Conservation (phyloP, 2,888 invertebrate species). For the Cryptophagus acutangulus region DNA sequence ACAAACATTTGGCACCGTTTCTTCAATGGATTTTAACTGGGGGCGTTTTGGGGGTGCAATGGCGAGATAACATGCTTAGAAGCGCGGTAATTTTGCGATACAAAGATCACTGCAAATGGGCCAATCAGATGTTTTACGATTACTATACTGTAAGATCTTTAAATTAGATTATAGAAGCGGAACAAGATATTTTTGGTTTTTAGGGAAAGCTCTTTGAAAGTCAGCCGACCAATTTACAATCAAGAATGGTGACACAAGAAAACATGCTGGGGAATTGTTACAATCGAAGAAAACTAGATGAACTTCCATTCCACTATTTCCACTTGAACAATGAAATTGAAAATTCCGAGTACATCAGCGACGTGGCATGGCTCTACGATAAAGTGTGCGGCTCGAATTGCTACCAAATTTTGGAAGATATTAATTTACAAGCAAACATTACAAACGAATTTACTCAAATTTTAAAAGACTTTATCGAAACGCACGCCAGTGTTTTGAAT, state of each 20-base stretch:
- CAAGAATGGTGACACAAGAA: conserved; percentile 57
- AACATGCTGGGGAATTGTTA: conserved; percentile 51
- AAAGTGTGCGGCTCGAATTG: conserved; percentile 75
- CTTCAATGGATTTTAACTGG: conserved; percentile 58
- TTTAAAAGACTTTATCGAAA: conserved; percentile 65
- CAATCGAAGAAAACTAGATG: conserved; percentile 75
- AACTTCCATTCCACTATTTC: conserved; percentile 74
- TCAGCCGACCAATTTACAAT: conserved; percentile 55
- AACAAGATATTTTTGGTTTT: conserved; percentile 28
- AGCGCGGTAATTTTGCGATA: conserved; percentile 62
- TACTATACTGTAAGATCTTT: conserved; percentile 55
- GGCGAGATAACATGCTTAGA: conserved; percentile 59
- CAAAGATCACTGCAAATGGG: conserved; percentile 50
- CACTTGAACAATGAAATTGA: conserved; percentile 59
- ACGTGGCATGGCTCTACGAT: conserved; percentile 73
- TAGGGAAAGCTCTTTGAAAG: conserved; percentile 58
- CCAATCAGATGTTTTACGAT: conserved; percentile 52
- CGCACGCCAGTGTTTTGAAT: conserved; percentile 66
- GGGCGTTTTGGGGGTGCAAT: conserved; percentile 57
- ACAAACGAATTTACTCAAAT: conserved; percentile 50
- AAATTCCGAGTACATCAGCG: conserved; percentile 65
- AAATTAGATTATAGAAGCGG: background rate
- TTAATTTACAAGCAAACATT: conserved; percentile 54
- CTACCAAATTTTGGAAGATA: conserved; percentile 71
- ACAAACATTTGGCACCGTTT: conserved; percentile 62